Evolutionary conservation across 53 echinoderm and acorn worm genomes (phyloP).

Genomic region (Stichopus horrens): DNA sequence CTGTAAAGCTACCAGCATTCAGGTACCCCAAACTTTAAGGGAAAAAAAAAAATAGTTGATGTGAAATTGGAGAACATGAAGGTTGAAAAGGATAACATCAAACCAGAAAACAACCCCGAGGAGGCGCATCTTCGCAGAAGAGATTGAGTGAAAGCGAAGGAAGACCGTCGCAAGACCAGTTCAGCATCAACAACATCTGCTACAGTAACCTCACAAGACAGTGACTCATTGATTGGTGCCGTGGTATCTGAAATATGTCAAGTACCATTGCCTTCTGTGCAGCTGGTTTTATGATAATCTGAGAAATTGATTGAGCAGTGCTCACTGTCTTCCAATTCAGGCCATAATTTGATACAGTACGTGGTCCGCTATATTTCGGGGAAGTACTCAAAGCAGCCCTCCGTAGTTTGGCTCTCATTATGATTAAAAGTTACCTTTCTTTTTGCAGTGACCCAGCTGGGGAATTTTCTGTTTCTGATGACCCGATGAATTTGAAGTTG

Average conservation of each 20-base stretch:
- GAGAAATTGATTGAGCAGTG: too few relatives aligned
- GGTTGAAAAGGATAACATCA: constrained; percentile 27
- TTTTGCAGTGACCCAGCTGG: too few relatives aligned
- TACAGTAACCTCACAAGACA: not conserved
- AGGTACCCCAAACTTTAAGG: not conserved
- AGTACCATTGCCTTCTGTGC: not conserved
- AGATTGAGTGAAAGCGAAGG: not conserved
- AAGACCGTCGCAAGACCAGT: too few relatives aligned
- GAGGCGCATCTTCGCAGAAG: not conserved
- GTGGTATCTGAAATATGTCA: constrained; percentile 1
- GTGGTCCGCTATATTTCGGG: not conserved
- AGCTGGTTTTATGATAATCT: not conserved
- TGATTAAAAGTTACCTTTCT: too few relatives aligned
- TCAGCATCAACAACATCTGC: too few relatives aligned
- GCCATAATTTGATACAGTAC: not conserved
- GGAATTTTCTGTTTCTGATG: too few relatives aligned
- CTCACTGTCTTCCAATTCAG: not conserved
- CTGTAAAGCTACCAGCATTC: constrained; percentile 16
- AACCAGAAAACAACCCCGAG: constrained; percentile 20
- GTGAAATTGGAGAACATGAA: constrained; percentile 12
- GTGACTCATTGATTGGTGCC: not conserved
- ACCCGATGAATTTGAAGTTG: too few relatives aligned
- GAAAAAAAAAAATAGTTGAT: not conserved
- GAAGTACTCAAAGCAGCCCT: too few relatives aligned
- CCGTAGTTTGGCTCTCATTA: too few relatives aligned